Evolutionary conservation across 2,113 vertebrate genomes (phyloP).

Genomic region (Oryzias woworae): DNA sequence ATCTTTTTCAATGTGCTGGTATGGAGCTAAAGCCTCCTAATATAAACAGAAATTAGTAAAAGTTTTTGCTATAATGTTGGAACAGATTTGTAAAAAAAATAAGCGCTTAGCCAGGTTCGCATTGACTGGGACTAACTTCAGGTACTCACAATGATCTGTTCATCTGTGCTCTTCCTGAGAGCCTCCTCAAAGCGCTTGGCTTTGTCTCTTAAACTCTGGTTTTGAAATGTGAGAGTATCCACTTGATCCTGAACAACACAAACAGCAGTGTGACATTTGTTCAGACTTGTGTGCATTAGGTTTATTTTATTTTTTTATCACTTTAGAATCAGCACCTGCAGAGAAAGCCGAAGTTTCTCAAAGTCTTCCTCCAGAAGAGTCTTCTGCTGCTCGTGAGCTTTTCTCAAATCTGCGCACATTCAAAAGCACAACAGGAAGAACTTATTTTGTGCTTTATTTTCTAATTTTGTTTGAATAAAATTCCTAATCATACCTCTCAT

Average conservation of each 20-base stretch:
- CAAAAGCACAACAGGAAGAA: background rate
- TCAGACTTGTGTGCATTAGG: background rate
- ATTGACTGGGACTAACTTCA: background rate
- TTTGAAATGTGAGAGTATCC: conserved; percentile 94
- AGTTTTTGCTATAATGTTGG: background rate
- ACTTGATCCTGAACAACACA: conserved; percentile 87
- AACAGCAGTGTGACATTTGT: conserved; percentile 1
- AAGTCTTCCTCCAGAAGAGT: conserved; percentile 87
- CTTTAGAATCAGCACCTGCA: conserved; percentile 77
- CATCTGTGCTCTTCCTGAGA: conserved; percentile 88
- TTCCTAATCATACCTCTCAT: conserved; percentile 82
- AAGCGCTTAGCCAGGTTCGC: background rate
- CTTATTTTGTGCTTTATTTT: background rate
- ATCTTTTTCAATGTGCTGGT: conserved; percentile 93
- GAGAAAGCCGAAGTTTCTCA: conserved; percentile 87
- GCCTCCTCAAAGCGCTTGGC: conserved; percentile 95
- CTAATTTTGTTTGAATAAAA: conserved; percentile 2
- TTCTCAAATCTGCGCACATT: conserved; percentile 81
- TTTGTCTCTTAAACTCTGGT: conserved; percentile 87
- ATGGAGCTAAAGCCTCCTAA: conserved; percentile 88
- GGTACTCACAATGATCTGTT: conserved; percentile 87
- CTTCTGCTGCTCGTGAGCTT: conserved; percentile 89
- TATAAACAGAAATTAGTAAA: background rate
- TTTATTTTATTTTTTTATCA: background rate
- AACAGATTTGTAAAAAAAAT: background rate